Conservation (phyloP, 2,113 vertebrate species). For the Spheniscus mendiculus region DNA sequence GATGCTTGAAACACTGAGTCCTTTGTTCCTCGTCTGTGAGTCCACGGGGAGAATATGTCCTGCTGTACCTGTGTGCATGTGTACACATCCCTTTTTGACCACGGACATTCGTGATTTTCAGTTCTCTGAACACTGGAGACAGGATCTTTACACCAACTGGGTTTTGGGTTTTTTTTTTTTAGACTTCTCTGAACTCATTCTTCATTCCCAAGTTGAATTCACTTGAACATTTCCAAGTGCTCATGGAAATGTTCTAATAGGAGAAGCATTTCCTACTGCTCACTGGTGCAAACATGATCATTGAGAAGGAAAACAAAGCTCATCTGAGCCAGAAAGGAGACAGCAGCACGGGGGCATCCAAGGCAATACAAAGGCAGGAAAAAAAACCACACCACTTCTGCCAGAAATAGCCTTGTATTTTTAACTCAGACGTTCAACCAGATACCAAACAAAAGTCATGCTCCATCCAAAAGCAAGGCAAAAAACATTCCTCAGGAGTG, state of each 20-base stretch:
- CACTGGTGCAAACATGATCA: slow-evolving; percentile 33
- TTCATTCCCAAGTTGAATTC: neutral
- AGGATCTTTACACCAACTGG: neutral
- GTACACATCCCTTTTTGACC: neutral
- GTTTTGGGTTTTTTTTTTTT: neutral
- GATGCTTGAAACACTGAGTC: neutral
- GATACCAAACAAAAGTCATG: slow-evolving; percentile 44
- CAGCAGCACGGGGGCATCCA: slow-evolving; percentile 31
- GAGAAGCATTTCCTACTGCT: slow-evolving; percentile 46
- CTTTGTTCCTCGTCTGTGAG: neutral
- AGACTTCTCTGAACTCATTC: neutral
- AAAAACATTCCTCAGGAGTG: neutral
- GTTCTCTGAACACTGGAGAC: neutral
- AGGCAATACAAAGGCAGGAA: slow-evolving; percentile 22
- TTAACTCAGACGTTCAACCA: slow-evolving; percentile 46
- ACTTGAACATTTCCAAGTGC: too few relatives aligned
- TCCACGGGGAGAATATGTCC: neutral
- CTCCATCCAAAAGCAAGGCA: neutral
- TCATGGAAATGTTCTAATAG: neutral
- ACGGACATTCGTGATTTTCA: neutral
- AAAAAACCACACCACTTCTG: neutral
- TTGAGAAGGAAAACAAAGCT: slow-evolving; percentile 53
- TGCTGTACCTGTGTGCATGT: neutral
- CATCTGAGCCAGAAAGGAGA: slow-evolving; percentile 28
- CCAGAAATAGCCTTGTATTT: slow-evolving; percentile 64